phyloP scores from a whole-genome alignment of 1,140 invertebrate genomes.

The Cardiocondyla obscurior region DNA sequence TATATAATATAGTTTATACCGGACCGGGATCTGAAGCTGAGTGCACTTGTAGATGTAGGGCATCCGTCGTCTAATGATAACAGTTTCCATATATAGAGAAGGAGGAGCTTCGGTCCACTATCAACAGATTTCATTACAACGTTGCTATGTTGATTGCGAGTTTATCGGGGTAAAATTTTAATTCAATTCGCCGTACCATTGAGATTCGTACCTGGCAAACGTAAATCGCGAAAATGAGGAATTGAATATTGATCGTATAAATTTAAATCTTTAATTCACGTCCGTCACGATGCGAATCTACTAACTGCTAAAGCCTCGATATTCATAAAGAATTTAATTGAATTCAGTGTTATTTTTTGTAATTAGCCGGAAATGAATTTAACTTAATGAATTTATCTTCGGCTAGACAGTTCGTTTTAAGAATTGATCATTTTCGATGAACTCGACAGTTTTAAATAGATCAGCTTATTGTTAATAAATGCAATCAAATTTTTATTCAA shows the following conservation, averaged over 20 bases:
- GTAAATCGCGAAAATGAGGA: slow-evolving; percentile 38
- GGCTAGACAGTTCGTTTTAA: slow-evolving; percentile 3
- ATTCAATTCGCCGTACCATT: slow-evolving; percentile 1
- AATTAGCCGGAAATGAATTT: slow-evolving; percentile 45
- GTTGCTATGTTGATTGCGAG: slow-evolving; percentile 6
- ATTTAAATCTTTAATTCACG: slow-evolving; percentile 62
- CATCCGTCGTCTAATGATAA: slow-evolving; percentile 52
- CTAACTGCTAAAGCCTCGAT: background rate
- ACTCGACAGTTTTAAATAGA: background rate
- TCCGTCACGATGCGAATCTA: background rate
- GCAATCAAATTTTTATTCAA: background rate
- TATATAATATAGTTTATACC: slow-evolving; percentile 53
- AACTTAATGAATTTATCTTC: slow-evolving; percentile 30
- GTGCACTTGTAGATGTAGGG: slow-evolving; percentile 48
- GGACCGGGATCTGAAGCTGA: slow-evolving; percentile 25
- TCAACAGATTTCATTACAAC: slow-evolving; percentile 44
- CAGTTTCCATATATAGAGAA: slow-evolving; percentile 18
- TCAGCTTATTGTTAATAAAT: background rate
- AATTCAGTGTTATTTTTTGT: slow-evolving; percentile 40
- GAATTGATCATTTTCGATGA: background rate
- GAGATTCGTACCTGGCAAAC: background rate
- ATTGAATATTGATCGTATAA: slow-evolving; percentile 67
- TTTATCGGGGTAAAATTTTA: slow-evolving; percentile 23
- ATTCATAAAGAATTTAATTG: slow-evolving; percentile 18
- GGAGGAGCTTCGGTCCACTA: background rate